Evolutionary conservation across 2,113 vertebrate species (phyloP), one percentile per base, ranked within the genome.

Genomic region (Accipiter virgatus): DNA sequence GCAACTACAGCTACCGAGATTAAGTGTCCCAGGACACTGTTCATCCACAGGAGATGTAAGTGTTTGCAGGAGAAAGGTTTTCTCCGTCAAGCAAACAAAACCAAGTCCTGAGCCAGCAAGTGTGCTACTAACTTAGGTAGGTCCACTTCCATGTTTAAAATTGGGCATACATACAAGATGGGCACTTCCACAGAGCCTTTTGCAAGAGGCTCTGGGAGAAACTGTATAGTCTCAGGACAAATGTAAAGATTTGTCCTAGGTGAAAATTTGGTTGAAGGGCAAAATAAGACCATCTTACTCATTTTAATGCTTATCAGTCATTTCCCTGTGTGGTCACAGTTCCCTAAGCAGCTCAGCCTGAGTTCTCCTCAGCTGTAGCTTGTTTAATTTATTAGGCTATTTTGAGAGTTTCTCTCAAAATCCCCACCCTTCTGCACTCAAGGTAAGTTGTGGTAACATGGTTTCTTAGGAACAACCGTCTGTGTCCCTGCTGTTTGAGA

Each of bases 361-460:
- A n/a, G 20, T 48, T 13, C 3, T 84, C 53, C 70, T 79, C 97
- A 96, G 89, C 73, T 97, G 95, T 13, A 73, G 26, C 89, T 94
- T 62, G 23, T 97, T 95, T 59, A 34, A n/a, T 72, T 75, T 32
- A 85, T 82, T 50, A 73, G 53, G 78, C 42, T 53, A 1, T 23
- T 83, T 77, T 38, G 43, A 65, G 53, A 42, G 22, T 53, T 89
- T 58, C 66, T 59, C 62, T 73, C 42, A 82, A 92, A 91, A 91
- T 43, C 40, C 38, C 68, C 52, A n/a, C 43, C 62, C 19, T 47
- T 47, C 31, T 43, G 3, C 22, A 10, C 10, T 61, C 8, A 3
- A 81, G 53, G 11, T 67, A 71, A 92, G 9, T 22, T 42, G 53
- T 73, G 45, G 81, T 21, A 86, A 52, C 4, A 0, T 21, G 77